Conservation (phyloP, 2,888 invertebrate genomes). For the Poecilus cupreus region DNA sequence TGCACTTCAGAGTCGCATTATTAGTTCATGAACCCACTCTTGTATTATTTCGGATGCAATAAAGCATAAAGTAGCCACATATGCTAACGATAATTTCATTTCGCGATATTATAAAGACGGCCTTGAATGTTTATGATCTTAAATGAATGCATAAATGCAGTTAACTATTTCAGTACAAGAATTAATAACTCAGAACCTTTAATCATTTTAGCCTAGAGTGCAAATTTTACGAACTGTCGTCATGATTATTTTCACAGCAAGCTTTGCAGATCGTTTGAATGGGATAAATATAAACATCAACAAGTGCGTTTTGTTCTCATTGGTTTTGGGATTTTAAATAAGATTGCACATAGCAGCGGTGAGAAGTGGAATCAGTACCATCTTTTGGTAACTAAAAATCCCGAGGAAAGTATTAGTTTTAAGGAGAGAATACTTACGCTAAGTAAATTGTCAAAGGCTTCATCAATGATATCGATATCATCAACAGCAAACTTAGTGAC, state of each 20-base stretch:
- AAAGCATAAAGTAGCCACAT: slow-evolving; percentile 32
- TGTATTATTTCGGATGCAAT: slow-evolving; percentile 18
- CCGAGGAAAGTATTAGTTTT: too few species aligned
- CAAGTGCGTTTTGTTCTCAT: too few species aligned
- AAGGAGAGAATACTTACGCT: too few species aligned
- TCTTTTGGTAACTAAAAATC: too few species aligned
- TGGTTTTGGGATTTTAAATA: too few species aligned
- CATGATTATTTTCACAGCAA: background rate
- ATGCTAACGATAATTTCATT: slow-evolving; percentile 20
- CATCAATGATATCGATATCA: slow-evolving; percentile 84
- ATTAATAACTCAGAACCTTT: background rate
- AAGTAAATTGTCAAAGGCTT: slow-evolving; percentile 84
- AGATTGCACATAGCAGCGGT: too few species aligned
- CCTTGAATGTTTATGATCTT: slow-evolving; percentile 43
- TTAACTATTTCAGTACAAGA: slow-evolving; percentile 18
- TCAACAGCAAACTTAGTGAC: slow-evolving; percentile 87
- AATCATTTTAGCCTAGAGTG: background rate
- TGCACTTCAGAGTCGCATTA: background rate
- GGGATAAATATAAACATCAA: too few species aligned
- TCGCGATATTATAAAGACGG: slow-evolving; percentile 22
- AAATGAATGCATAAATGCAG: slow-evolving; percentile 26
- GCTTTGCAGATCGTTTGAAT: too few species aligned
- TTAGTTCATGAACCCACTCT: slow-evolving; percentile 36
- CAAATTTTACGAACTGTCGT: background rate
- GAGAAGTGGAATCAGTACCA: too few species aligned